phyloP scores from a whole-genome alignment of 2,113 vertebrate species.

The Aythya baeri region DNA sequence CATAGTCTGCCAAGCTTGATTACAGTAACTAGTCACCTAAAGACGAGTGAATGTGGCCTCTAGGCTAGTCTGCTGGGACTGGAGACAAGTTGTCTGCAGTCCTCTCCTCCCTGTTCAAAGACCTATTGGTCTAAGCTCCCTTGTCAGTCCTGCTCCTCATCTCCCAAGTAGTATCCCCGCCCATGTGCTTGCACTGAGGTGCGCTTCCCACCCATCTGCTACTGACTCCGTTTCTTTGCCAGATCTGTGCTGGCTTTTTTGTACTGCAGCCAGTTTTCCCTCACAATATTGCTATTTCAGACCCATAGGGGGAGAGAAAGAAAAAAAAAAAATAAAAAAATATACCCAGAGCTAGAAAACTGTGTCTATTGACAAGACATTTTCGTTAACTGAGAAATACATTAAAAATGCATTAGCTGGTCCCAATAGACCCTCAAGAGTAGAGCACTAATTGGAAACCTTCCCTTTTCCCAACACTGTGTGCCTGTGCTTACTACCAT shows the following conservation, averaged over 20 bases:
- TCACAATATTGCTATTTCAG: neutral
- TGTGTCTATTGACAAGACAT: neutral
- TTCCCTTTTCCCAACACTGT: neutral
- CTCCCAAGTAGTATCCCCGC: slow-evolving; percentile 17
- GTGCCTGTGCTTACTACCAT: neutral
- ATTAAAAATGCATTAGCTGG: neutral
- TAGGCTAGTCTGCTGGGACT: slow-evolving; percentile 47
- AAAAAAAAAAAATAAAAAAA: neutral
- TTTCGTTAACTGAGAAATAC: neutral
- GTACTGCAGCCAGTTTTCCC: neutral
- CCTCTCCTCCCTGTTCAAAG: slow-evolving; percentile 44
- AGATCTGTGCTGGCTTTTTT: neutral
- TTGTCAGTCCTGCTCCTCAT: slow-evolving; percentile 20
- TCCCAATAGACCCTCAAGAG: neutral
- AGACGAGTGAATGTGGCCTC: slow-evolving; percentile 60
- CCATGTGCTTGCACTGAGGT: neutral
- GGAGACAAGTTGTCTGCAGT: slow-evolving; percentile 70
- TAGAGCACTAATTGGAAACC: neutral
- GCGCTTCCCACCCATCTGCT: slow-evolving; percentile 1
- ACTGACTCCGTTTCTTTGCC: neutral
- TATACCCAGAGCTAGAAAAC: neutral
- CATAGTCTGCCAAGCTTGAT: slow-evolving; percentile 16
- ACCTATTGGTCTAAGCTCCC: slow-evolving; percentile 16
- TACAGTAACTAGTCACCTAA: slow-evolving; percentile 37
- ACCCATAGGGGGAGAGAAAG: neutral